Evolutionary conservation across 2,888 invertebrate genomes (phyloP).

Genomic region (Ormyrus nitidulus): DNA sequence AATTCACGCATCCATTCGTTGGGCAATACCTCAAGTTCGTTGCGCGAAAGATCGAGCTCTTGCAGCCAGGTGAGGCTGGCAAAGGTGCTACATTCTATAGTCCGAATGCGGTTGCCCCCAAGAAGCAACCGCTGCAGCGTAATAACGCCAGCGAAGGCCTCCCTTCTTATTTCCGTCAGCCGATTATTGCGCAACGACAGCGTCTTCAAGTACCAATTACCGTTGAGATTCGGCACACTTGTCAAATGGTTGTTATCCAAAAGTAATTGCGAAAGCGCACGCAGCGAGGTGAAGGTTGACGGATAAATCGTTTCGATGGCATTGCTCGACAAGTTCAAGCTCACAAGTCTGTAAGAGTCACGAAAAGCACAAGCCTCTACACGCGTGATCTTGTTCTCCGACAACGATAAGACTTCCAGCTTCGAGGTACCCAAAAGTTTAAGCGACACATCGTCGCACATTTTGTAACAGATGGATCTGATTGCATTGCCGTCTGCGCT

Average conservation of each 20-base stretch:
- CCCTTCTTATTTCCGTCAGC: conserved; percentile 50
- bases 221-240: conserved; percentile 40
- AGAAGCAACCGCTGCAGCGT: conserved; percentile 61
- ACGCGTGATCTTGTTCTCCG: conserved; percentile 60
- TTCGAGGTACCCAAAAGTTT: conserved; percentile 54
- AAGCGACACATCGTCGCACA: conserved; percentile 59
- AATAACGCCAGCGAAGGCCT: conserved; percentile 53
- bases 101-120: conserved; percentile 60
- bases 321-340: conserved; percentile 60
- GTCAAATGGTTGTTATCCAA: conserved; percentile 57
- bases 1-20: conserved; percentile 59
- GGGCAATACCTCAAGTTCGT: conserved; percentile 60
- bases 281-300: conserved; percentile 53
- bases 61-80: conserved; percentile 58
- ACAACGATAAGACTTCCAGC: conserved; percentile 62
- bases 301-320: conserved; percentile 53
- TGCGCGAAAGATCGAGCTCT: conserved; percentile 62
- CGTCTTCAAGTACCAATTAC: conserved; percentile 35
- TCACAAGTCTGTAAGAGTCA: conserved; percentile 57
- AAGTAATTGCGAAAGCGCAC: conserved; percentile 9
- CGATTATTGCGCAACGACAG: conserved; percentile 57
- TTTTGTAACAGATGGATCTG: conserved; percentile 60
- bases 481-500: conserved; percentile 63
- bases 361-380: conserved; percentile 58
- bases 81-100: conserved; percentile 60